These are phyloP conservation scores for Athetis lepigone DNA, from an alignment of 2,888 invertebrate genomes.

Conservation along the genomic window DNA sequence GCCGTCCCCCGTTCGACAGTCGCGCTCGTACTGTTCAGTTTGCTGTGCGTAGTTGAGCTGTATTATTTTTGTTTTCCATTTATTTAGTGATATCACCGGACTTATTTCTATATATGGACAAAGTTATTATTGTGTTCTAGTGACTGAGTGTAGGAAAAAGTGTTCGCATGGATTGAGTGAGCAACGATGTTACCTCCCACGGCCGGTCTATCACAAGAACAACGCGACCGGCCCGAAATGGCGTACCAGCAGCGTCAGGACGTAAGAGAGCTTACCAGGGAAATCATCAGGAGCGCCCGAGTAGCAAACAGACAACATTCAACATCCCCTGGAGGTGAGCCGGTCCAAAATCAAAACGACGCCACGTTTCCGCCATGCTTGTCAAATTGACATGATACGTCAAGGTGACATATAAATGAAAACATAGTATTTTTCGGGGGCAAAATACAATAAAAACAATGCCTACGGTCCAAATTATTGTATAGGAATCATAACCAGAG, in stretches of 20 bases:
- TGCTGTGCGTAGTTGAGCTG: conserved; percentile 79
- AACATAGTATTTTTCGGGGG: conserved; percentile 81
- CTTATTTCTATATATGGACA: conserved; percentile 59
- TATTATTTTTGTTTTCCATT: conserved; percentile 75
- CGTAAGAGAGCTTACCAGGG: conserved; percentile 86
- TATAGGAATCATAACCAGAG: conserved; percentile 59
- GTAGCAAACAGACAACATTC: conserved; percentile 84
- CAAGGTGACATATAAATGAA: conserved; percentile 89
- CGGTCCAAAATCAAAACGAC: conserved; percentile 83
- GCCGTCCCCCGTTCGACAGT: conserved; percentile 86
- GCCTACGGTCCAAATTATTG: conserved; percentile 52
- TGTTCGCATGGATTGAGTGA: conserved; percentile 86
- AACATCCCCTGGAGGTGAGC: conserved; percentile 88
- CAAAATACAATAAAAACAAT: conserved; percentile 71
- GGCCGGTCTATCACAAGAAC: conserved; percentile 87
- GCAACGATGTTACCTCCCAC: conserved; percentile 88
- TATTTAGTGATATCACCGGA: conserved; percentile 58
- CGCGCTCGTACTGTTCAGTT: conserved; percentile 81
- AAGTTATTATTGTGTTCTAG: conserved; percentile 68
- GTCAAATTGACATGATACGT: conserved; percentile 90
- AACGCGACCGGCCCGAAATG: conserved; percentile 88
- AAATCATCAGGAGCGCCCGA: conserved; percentile 86
- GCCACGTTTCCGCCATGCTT: conserved; percentile 91
- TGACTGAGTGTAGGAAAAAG: conserved; percentile 72
- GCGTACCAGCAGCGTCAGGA: conserved; percentile 87